Percentiles rank a stretch among this genome's conserved stretches.
Evolutionary conservation across 2,797 vertebrate species (phyloP).

Genomic region (Antrozous pallidus): DNA sequence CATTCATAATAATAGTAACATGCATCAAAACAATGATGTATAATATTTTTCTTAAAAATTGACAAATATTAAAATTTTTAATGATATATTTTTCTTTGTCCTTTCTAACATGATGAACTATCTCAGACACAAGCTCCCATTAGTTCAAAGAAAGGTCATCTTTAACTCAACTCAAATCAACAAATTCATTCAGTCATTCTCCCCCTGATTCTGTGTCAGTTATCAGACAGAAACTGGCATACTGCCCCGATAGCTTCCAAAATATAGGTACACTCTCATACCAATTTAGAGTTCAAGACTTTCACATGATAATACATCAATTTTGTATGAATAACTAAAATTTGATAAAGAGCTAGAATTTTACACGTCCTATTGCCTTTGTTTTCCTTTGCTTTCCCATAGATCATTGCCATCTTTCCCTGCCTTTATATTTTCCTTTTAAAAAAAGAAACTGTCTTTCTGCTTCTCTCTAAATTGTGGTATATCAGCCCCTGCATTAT

Average conservation of each 20-base stretch:
- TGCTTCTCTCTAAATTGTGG: neutral
- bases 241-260: neutral
- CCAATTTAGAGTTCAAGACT: neutral
- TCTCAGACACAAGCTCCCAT: neutral
- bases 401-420: neutral
- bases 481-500: neutral
- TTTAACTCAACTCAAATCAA: neutral
- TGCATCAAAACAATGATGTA: neutral
- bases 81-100: neutral
- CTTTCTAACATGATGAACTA: neutral
- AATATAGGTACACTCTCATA: neutral
- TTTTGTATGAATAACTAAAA: neutral
- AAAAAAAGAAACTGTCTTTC: neutral
- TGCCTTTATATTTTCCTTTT: neutral
- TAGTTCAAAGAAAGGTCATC: neutral
- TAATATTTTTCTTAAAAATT: neutral
- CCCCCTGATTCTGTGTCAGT: neutral
- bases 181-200: neutral
- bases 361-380: neutral
- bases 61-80: neutral
- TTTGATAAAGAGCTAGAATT: neutral
- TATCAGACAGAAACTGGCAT: neutral
- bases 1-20: conserved; percentile 12
- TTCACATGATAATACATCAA: neutral
- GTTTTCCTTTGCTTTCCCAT: neutral